phyloP scores from a whole-genome alignment of 2,113 vertebrate genomes.

The Solea senegalensis region DNA sequence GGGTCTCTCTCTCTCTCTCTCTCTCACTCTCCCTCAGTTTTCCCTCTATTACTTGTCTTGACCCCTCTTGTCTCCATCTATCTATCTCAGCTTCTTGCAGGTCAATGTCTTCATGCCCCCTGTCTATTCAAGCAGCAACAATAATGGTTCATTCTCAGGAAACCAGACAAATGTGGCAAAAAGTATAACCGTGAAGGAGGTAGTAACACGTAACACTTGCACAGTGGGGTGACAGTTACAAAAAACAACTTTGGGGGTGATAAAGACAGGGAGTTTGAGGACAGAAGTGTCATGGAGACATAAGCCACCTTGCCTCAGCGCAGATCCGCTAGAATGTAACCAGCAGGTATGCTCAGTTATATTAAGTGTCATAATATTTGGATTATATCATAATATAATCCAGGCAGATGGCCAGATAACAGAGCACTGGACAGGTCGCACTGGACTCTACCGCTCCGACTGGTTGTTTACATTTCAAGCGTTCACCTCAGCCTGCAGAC shows the following conservation, averaged over 20 bases:
- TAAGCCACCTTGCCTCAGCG: constrained; percentile 62
- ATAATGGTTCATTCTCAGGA: neutral
- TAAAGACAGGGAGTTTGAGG: constrained; percentile 42
- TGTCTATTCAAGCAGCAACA: constrained; percentile 15
- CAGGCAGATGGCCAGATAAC: constrained; percentile 72
- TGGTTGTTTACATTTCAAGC: constrained; percentile 67
- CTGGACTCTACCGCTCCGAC: constrained; percentile 22
- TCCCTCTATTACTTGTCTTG: constrained; percentile 19
- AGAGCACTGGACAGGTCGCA: constrained; percentile 50
- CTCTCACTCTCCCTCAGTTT: constrained; percentile 15
- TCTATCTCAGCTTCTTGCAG: constrained; percentile 7
- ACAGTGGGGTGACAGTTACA: constrained; percentile 26
- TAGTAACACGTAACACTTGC: constrained; percentile 46
- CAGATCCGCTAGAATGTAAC: constrained; percentile 71
- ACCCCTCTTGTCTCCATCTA: constrained; percentile 1
- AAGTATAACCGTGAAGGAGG: neutral
- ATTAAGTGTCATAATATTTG: constrained; percentile 84
- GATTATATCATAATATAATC: constrained; percentile 57
- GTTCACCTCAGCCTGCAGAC: constrained; percentile 36
- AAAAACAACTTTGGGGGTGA: constrained; percentile 36
- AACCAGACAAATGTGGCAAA: neutral
- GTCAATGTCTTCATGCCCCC: constrained; percentile 5
- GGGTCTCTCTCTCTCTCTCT: constrained; percentile 33
- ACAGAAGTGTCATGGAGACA: constrained; percentile 66
- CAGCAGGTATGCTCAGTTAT: constrained; percentile 76